These are phyloP conservation scores for Apteryx mantelli DNA, from an alignment of 2,113 vertebrate genomes.

Conservation along the genomic window DNA sequence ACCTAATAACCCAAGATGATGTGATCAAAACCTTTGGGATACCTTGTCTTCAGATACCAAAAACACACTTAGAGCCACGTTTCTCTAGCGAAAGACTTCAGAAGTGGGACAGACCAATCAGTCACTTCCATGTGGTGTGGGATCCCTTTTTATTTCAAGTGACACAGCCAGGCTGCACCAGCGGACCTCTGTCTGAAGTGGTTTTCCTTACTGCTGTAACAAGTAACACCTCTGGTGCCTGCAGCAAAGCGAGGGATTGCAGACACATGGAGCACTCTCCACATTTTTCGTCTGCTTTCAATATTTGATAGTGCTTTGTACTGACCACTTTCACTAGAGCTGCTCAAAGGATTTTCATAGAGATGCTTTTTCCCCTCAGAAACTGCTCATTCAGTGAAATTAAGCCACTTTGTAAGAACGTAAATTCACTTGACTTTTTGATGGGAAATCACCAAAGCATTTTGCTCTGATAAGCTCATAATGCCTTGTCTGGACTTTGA, in stretches of 20 bases:
- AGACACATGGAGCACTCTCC: not conserved
- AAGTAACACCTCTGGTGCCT: not conserved
- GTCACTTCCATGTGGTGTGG: not conserved
- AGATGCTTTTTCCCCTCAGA: not conserved
- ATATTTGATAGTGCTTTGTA: not conserved
- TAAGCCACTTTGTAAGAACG: not conserved
- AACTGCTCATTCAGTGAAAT: not conserved
- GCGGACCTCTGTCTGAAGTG: not conserved
- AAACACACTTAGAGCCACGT: fast-evolving
- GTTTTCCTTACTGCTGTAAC: not conserved
- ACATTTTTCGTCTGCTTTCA: not conserved
- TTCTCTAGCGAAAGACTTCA: not conserved
- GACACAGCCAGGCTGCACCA: not conserved
- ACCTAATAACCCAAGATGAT: not conserved
- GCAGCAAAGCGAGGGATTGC: not conserved
- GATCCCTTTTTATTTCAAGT: not conserved
- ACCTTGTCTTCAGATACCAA: not conserved
- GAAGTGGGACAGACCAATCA: not conserved
- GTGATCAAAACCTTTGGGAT: not conserved
- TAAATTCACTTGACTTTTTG: not conserved
- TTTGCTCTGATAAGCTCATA: not conserved
- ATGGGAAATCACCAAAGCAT: not conserved
- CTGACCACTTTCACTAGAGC: not conserved
- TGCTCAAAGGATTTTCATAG: not conserved
- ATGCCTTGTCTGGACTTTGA: not conserved